phyloP scores from a whole-genome alignment of 2,797 vertebrate genomes.

The Antennarius maculatus region DNA sequence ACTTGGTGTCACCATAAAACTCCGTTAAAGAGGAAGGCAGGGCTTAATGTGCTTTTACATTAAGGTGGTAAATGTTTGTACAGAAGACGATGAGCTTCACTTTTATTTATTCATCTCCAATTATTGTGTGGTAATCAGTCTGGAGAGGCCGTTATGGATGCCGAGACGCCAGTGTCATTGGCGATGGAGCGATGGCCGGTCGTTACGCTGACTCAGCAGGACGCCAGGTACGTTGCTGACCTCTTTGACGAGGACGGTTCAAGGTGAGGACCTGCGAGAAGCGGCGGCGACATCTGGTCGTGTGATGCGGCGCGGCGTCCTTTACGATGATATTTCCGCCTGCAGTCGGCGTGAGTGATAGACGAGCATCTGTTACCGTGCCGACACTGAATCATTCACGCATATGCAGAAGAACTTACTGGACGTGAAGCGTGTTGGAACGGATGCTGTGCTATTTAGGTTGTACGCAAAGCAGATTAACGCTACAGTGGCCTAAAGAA shows the following conservation, averaged over 20 bases:
- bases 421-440: not conserved
- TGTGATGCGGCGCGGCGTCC: constrained; percentile 11
- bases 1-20: constrained; percentile 41
- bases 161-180: constrained; percentile 1
- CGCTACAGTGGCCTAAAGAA: not conserved
- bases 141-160: not conserved
- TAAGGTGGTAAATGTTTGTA: constrained; percentile 33
- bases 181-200: constrained; percentile 35
- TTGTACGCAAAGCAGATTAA: not conserved
- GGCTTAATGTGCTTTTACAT: constrained; percentile 28
- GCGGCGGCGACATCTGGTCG: constrained; percentile 57
- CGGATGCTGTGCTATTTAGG: too few species aligned
- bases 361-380: constrained; percentile 32
- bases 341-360: constrained; percentile 28
- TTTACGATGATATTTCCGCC: constrained; percentile 26
- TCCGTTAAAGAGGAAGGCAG: constrained; percentile 26
- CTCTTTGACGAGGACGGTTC: constrained; percentile 46
- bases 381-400: constrained; percentile 20
- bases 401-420: not conserved
- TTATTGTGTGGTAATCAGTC: constrained; percentile 14
- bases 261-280: constrained; percentile 51
- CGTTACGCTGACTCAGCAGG: constrained; percentile 48
- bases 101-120: not conserved
- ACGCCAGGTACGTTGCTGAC: constrained; percentile 19
- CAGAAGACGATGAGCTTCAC: constrained; percentile 8